Evolutionary conservation across 2,113 vertebrate species (phyloP), one percentile per base, ranked within the genome.

Genomic region (Haliaeetus leucogaster): DNA sequence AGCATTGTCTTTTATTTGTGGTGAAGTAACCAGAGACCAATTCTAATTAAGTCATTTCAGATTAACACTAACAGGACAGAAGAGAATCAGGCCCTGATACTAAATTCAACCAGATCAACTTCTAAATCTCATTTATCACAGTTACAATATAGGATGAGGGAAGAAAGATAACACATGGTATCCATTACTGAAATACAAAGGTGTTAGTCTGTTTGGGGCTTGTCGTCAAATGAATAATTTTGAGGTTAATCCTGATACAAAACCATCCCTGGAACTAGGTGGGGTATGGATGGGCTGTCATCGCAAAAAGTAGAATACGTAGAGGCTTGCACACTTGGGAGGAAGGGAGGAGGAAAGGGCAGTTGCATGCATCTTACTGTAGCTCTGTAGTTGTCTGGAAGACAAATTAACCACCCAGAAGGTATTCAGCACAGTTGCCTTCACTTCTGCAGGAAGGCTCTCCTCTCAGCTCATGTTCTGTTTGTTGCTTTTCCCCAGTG

Each of bases 1-100:
- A 3, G 0, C 1, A 0, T 7, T 76, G 13, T 2, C 43, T 86
- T 42, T 65, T 30, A 22, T 32, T 74, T 70, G 34, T 36, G 53
- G 30, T 79, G 36, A 59, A 83, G 40, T 59, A 76, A 73, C 53
- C 16, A 8, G 36, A 52, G 47, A 88, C 10, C 32, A 56, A 13
- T 27, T 78, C 56, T 56, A 16, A 34, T 30, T 13, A 30, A 86
- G 1, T 65, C 4, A 50, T 71, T 90, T 88, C 80, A 92, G 52
- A 68, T 34, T 61, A 59, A 52, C 26, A 27, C 26, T 36, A 40
- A 36, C 4, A 67, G 40, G 30, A 56, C 32, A 53, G 83, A 59
- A 89, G 42, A 78, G 2, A 87, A 77, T 79, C 34, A 48, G 23
- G 25, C 32, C 12, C 50, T 30, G 38, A 11, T 67, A 50, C 42